A percentile compares a stretch with the other conserved stretches of the same genome.
These are phyloP conservation scores for Standfussiana lucernea DNA, from an alignment of 2,888 invertebrate species.

Conservation along the genomic window DNA sequence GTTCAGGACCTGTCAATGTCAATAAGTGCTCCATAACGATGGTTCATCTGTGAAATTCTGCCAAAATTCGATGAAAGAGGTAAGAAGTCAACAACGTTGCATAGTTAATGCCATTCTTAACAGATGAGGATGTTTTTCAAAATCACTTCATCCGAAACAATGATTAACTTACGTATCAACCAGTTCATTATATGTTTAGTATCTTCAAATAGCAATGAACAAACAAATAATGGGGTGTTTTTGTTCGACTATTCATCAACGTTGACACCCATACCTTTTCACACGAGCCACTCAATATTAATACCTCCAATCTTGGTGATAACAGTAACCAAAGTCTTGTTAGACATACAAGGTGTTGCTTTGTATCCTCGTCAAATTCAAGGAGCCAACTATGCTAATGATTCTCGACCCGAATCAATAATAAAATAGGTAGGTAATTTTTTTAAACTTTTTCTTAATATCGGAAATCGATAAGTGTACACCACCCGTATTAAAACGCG, in stretches of 20 bases:
- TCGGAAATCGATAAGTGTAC: too few relatives aligned
- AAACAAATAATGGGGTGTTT: neutral
- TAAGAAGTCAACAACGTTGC: neutral
- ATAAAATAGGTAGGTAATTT: too few relatives aligned
- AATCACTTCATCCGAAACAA: neutral
- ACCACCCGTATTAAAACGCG: too few relatives aligned
- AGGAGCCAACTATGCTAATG: too few relatives aligned
- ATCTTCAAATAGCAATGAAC: neutral
- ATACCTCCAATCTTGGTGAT: too few relatives aligned
- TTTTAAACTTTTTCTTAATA: too few relatives aligned
- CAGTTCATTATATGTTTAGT: neutral
- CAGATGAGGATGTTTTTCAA: neutral
- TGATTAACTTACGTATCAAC: neutral
- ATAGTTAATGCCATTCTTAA: neutral
- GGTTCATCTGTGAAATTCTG: neutral
- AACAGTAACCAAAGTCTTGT: too few relatives aligned
- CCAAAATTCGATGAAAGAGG: neutral
- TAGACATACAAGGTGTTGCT: too few relatives aligned
- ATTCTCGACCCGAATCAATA: too few relatives aligned
- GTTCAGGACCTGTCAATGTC: neutral
- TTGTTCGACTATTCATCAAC: neutral
- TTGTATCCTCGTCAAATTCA: too few relatives aligned
- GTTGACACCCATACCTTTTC: neutral
- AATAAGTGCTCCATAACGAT: neutral
- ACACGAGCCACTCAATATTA: neutral